Conservation (phyloP, 1,140 invertebrate genomes). For the Stenopsyche tienmushanensis region DNA sequence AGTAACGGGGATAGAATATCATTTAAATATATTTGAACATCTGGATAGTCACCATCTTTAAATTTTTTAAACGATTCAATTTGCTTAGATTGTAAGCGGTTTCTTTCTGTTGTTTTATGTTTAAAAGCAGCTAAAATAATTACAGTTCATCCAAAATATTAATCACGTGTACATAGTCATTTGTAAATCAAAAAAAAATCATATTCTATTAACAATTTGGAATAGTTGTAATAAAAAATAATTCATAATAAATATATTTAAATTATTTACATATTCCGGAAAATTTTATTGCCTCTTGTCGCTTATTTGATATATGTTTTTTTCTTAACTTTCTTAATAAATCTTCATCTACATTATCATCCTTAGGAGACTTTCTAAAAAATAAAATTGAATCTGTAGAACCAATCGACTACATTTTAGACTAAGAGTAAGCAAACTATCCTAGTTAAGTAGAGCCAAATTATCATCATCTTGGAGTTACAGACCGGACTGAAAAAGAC, state of each 20-base stretch:
- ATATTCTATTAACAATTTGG: neutral
- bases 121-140: slow-evolving; percentile 26
- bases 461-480: no score
- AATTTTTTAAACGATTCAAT: slow-evolving; percentile 29
- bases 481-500: no score
- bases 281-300: slow-evolving; percentile 29
- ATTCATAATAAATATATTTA: neutral
- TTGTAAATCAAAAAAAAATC: neutral
- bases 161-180: neutral
- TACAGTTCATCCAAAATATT: neutral
- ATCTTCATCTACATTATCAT: neutral
- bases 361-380: no score
- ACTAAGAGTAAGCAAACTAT: no score
- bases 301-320: slow-evolving; percentile 33
- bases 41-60: slow-evolving; percentile 32
- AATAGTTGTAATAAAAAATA: neutral
- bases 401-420: no score
- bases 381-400: no score
- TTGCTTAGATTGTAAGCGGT: slow-evolving; percentile 19
- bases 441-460: no score
- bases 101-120: slow-evolving; percentile 9
- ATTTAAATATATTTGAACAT: slow-evolving; percentile 31
- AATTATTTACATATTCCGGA: slow-evolving; percentile 34
- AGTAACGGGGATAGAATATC: slow-evolving; percentile 33
- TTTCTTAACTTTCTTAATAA: slow-evolving; percentile 33